Base-by-base conservation (phyloP, 2,888 invertebrate genomes). In the Chaitophorus viminalis region DNA sequence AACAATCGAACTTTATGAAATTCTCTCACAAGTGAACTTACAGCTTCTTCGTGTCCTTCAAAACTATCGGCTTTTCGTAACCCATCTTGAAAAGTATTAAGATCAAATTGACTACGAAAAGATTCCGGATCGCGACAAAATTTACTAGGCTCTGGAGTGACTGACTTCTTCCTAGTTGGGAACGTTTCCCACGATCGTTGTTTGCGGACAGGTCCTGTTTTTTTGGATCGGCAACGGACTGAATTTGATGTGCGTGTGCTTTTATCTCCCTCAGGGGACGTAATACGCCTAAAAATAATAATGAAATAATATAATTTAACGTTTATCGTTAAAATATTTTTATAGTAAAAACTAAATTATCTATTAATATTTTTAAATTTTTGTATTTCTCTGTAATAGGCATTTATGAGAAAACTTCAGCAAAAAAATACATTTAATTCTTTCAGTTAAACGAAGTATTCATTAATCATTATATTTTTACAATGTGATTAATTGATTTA, bases 1-100 rank as follows among this genome's bases (percentile, higher is more conserved):
- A 92, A 94, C 90, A 93, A 92, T 87, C 94, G 91, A 0, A 93
- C 94, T 90, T 94, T 94, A 90, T 94, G 94, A 0, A 94, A 94
- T 76, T 94, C 94, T 8, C 94, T 94, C 9, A 94, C 94, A 82
- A 94, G 91, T 54, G 94, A 94, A 89, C 94, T 92, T 1, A 94
- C 94, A 2, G 94, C 94, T 90, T 94, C 94, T 91, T 94, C 94
- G 91, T 94, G 94, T 2, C 94, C 94, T 90, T 94, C 94, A 90
- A 94, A 94, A 90, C 94, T 94, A 90, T 94, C 94, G 1, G 94
- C 93, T 90, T 94, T 94, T 89, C 93, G 92, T 82, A 94, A 92
- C 83, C 90, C 90, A 86, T 83, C 89, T 83, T 88, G 77, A 70
- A 88, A 88, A 81, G 77, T 83, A 39, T 90, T 90, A 86, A 90